Percentiles rank a stretch among this genome's conserved stretches.
phyloP scores from a whole-genome alignment of 2,113 vertebrate genomes.

The Aptenodytes forsteri region DNA sequence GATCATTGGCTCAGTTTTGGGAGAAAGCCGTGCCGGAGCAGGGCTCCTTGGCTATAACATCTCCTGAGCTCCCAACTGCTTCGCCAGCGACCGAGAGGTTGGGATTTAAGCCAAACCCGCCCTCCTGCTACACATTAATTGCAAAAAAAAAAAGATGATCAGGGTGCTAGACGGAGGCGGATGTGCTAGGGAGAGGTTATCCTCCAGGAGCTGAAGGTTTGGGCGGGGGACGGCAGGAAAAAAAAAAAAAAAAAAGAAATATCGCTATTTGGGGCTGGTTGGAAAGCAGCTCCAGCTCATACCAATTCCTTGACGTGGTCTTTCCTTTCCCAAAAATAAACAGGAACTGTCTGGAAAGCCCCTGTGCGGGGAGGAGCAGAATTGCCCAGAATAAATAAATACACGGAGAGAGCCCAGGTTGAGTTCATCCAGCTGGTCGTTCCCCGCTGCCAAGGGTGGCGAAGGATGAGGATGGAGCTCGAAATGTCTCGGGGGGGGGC shows the following conservation, averaged over 20 bases:
- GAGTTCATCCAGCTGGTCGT: background rate
- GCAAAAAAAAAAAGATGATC: background rate
- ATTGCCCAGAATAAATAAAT: constrained; percentile 22
- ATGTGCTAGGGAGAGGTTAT: background rate
- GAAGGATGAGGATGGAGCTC: background rate
- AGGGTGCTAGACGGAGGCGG: background rate
- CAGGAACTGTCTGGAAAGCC: constrained; percentile 34
- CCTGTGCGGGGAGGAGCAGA: background rate
- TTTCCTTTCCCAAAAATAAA: constrained; percentile 49
- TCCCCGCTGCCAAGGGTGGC: background rate
- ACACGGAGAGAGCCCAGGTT: fast-evolving
- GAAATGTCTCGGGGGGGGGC: no score
- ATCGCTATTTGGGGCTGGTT: background rate
- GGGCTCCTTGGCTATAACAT: background rate
- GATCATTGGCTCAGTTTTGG: background rate
- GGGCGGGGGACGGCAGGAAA: background rate
- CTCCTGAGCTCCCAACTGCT: fast-evolving
- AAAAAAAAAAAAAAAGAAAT: background rate
- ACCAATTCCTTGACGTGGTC: background rate
- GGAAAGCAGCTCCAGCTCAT: background rate
- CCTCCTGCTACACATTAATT: background rate
- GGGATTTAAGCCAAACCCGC: background rate
- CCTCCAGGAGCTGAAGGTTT: background rate
- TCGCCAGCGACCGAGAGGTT: fast-evolving
- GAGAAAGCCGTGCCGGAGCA: background rate